These are phyloP conservation scores for Coccyzus lansbergi DNA, from an alignment of 2,797 vertebrate species.

Conservation along the genomic window DNA sequence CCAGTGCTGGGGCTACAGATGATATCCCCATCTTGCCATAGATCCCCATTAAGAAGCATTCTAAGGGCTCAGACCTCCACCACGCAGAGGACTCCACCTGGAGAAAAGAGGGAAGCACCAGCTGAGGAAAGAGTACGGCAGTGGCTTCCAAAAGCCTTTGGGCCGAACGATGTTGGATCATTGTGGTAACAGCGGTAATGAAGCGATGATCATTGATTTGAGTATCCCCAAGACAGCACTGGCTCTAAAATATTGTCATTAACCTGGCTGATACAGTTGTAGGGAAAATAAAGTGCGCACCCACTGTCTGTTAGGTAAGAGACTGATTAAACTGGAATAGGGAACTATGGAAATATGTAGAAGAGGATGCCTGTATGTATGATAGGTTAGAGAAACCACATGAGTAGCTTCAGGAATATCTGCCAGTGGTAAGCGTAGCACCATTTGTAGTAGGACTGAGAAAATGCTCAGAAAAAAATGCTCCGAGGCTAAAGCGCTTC, in stretches of 20 bases:
- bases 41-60: rapidly evolving
- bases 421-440: not conserved
- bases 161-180: not conserved
- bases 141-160: not conserved
- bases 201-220: not conserved
- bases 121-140: rapidly evolving
- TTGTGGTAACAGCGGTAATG: not conserved
- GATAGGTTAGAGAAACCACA: not conserved
- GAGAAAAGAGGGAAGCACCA: not conserved
- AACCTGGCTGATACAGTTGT: not conserved
- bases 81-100: not conserved
- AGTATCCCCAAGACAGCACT: not conserved
- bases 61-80: not conserved
- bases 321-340: not conserved
- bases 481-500: not conserved
- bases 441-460: not conserved
- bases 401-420: not conserved
- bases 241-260: not conserved
- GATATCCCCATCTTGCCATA: not conserved
- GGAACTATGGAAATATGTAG: not conserved
- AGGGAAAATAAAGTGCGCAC: not conserved
- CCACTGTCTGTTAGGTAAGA: not conserved
- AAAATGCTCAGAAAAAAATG: not conserved
- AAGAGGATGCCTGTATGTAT: not conserved
- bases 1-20: not conserved